Conservation (phyloP, 2,888 invertebrate genomes). For the Polydrusus tereticollis region DNA sequence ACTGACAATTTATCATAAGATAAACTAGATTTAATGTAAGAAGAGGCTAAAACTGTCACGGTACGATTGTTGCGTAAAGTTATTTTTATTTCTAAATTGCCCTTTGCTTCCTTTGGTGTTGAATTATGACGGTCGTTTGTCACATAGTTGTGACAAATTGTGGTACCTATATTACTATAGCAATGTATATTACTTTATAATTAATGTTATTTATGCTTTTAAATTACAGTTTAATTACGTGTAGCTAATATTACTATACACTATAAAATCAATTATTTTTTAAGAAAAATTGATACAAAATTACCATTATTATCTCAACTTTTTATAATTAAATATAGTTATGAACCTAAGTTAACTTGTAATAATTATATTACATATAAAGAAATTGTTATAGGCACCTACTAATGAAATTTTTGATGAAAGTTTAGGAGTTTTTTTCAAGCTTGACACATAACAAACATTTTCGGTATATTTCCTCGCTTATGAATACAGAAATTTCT, state of each 20-base stretch:
- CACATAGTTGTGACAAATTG: slow-evolving; percentile 8
- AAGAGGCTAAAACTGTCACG: slow-evolving; percentile 3
- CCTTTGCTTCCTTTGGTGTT: slow-evolving; percentile 18
- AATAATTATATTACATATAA: too few relatives aligned
- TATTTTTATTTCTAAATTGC: slow-evolving; percentile 30
- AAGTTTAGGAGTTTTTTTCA: too few relatives aligned
- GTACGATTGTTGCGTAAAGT: slow-evolving; percentile 12
- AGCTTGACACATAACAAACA: too few relatives aligned
- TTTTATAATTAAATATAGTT: background rate
- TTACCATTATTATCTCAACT: too few relatives aligned
- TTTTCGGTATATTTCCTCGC: too few relatives aligned
- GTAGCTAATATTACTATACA: too few relatives aligned
- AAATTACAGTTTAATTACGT: slow-evolving; percentile 9
- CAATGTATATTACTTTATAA: slow-evolving; percentile 3
- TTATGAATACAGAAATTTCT: too few relatives aligned
- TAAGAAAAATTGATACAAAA: too few relatives aligned
- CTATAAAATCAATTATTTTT: too few relatives aligned
- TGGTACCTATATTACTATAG: background rate
- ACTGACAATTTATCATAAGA: slow-evolving; percentile 39
- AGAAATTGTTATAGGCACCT: too few relatives aligned
- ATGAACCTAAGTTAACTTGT: too few relatives aligned
- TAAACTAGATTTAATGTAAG: slow-evolving; percentile 27
- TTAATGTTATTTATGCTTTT: slow-evolving; percentile 3
- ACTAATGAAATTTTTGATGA: too few relatives aligned
- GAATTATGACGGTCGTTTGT: slow-evolving; percentile 17